Conservation (phyloP, 2,113 vertebrate species). For the Eulemur macaco region DNA sequence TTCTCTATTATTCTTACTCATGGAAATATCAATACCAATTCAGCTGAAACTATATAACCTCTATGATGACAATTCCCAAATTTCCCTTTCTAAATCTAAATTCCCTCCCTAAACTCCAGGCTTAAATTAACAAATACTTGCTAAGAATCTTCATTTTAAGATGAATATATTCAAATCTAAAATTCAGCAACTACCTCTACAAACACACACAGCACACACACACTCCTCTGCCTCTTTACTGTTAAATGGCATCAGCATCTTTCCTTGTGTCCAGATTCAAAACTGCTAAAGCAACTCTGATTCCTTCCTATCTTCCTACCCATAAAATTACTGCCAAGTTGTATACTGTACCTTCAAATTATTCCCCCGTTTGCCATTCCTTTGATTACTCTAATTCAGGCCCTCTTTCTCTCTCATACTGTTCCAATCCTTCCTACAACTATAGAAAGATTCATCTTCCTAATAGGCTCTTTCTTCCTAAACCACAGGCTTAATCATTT, state of each 20-base stretch:
- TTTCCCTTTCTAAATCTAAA: neutral
- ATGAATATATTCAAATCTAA: neutral
- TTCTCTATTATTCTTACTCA: neutral
- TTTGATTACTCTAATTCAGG: neutral
- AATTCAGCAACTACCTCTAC: neutral
- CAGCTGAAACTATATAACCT: neutral
- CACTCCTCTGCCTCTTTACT: neutral
- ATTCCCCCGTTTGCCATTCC: neutral
- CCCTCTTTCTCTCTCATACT: neutral
- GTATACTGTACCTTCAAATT: neutral
- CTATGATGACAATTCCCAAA: neutral
- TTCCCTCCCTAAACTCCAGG: neutral
- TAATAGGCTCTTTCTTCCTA: constrained; percentile 12
- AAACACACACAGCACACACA: neutral
- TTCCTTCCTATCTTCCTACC: neutral
- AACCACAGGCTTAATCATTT: neutral
- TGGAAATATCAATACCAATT: neutral
- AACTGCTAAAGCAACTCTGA: constrained; percentile 16
- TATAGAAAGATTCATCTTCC: neutral
- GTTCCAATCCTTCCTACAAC: neutral
- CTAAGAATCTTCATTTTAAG: neutral
- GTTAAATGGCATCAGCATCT: neutral
- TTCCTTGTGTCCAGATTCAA: neutral
- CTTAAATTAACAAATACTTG: neutral
- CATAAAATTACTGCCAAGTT: neutral